These are phyloP conservation scores for Maniola jurtina DNA, from an alignment of 1,140 invertebrate genomes.

Conservation along the genomic window DNA sequence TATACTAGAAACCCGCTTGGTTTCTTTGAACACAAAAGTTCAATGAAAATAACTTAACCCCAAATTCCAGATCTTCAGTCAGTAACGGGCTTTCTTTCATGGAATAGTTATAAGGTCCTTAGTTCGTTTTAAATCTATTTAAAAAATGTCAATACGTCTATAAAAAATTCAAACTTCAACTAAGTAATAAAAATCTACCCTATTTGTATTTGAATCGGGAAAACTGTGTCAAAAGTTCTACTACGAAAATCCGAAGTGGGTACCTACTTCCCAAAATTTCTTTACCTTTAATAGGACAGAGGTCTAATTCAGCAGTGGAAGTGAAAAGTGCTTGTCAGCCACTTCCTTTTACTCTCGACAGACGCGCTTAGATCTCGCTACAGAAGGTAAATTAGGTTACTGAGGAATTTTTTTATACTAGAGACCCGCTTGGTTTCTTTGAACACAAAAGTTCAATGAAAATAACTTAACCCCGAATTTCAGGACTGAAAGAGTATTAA, in stretches of 20 bases:
- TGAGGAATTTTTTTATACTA: neutral
- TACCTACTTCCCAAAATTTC: too few species aligned
- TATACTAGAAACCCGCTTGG: neutral
- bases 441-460: slow-evolving; percentile 1
- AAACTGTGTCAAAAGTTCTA: too few species aligned
- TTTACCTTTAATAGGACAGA: too few species aligned
- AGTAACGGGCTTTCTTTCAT: neutral
- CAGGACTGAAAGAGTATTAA: neutral
- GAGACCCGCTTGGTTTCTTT: neutral
- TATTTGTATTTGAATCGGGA: too few species aligned
- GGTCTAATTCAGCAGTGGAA: neutral
- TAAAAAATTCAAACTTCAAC: too few species aligned
- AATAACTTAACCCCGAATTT: neutral
- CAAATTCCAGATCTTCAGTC: neutral
- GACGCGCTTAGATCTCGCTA: neutral
- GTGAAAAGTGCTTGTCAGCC: neutral
- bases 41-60: slow-evolving; percentile 1
- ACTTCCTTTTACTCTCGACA: slow-evolving; percentile 6
- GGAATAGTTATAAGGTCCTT: too few species aligned
- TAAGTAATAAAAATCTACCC: too few species aligned
- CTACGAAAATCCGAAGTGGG: too few species aligned
- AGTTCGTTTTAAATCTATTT: too few species aligned
- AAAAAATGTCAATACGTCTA: too few species aligned
- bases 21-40: slow-evolving; percentile 1
- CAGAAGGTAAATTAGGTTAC: slow-evolving; percentile 3